Evolutionary conservation across 2,113 vertebrate species (phyloP).

Genomic region (Calyptommatus sinebrachiatus): DNA sequence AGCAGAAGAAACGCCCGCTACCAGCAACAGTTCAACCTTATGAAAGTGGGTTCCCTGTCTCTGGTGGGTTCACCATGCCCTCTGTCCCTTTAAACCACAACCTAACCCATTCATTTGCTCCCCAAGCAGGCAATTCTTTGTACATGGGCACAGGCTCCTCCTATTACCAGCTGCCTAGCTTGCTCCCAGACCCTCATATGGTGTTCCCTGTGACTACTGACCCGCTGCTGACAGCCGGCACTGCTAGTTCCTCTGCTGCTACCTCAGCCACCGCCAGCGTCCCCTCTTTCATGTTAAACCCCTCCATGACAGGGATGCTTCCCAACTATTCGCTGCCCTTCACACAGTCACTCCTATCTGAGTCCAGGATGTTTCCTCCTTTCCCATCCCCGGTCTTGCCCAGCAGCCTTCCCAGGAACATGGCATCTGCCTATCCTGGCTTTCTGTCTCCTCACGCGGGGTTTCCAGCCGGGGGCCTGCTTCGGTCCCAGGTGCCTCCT

Average conservation of each 20-base stretch:
- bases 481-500: constrained; percentile 85
- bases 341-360: constrained; percentile 87
- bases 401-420: constrained; percentile 80
- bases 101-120: constrained; percentile 80
- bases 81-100: constrained; percentile 88
- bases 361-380: constrained; percentile 85
- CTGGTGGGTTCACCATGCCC: constrained; percentile 82
- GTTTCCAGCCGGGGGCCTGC: constrained; percentile 84
- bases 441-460: constrained; percentile 81
- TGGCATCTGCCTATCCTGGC: constrained; percentile 80
- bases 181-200: constrained; percentile 89
- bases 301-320: constrained; percentile 86
- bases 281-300: constrained; percentile 90
- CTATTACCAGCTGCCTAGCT: constrained; percentile 88
- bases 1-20: constrained; percentile 77
- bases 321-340: constrained; percentile 88
- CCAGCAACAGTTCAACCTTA: constrained; percentile 73
- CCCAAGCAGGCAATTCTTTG: constrained; percentile 85
- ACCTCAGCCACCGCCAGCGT: constrained; percentile 84
- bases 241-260: constrained; percentile 83
- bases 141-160: constrained; percentile 84
- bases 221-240: constrained; percentile 79
- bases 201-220: constrained; percentile 91
- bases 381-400: constrained; percentile 77
- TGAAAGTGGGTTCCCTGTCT: constrained; percentile 81